A percentile compares a stretch with the other conserved stretches of the same genome.
Conservation (phyloP, 2,113 vertebrate genomes). For the Neopipo cinnamomea region DNA sequence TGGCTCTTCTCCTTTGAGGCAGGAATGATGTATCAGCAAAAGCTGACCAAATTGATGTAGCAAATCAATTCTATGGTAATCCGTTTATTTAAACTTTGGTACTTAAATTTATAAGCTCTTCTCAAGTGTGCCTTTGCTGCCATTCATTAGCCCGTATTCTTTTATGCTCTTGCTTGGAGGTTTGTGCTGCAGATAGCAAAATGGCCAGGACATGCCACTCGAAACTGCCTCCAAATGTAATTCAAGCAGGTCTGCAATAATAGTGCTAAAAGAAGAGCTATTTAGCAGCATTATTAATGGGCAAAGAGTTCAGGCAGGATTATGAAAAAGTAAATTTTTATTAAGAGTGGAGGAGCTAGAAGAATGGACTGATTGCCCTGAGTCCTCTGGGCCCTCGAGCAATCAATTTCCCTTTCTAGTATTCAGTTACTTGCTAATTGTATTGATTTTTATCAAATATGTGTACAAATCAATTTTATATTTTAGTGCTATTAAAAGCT, state of each 20-base stretch:
- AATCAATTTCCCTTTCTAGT: constrained; percentile 61
- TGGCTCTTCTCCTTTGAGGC: constrained; percentile 18
- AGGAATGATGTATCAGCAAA: constrained; percentile 59
- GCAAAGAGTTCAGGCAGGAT: constrained; percentile 67
- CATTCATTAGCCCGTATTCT: constrained; percentile 40
- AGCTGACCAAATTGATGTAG: constrained; percentile 61
- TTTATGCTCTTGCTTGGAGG: constrained; percentile 20
- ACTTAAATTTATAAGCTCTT: constrained; percentile 70
- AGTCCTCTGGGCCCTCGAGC: constrained; percentile 37
- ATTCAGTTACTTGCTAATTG: constrained; percentile 66
- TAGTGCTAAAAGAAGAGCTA: constrained; percentile 65
- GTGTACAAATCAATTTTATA: constrained; percentile 66
- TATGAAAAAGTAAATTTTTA: constrained; percentile 75
- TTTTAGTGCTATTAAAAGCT: constrained; percentile 61
- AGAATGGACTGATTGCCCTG: constrained; percentile 69
- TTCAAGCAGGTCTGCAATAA: constrained; percentile 62
- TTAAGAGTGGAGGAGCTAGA: constrained; percentile 65
- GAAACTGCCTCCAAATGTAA: constrained; percentile 53
- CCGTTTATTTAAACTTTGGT: constrained; percentile 70
- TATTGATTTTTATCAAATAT: constrained; percentile 71
- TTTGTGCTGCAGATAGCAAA: constrained; percentile 41
- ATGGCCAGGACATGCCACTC: constrained; percentile 42
- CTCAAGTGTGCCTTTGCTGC: constrained; percentile 31
- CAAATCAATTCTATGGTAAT: constrained; percentile 67
- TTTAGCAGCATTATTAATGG: constrained; percentile 64